Evolutionary conservation across 2,888 invertebrate genomes (phyloP).

Genomic region (Auanema freiburgensis): DNA sequence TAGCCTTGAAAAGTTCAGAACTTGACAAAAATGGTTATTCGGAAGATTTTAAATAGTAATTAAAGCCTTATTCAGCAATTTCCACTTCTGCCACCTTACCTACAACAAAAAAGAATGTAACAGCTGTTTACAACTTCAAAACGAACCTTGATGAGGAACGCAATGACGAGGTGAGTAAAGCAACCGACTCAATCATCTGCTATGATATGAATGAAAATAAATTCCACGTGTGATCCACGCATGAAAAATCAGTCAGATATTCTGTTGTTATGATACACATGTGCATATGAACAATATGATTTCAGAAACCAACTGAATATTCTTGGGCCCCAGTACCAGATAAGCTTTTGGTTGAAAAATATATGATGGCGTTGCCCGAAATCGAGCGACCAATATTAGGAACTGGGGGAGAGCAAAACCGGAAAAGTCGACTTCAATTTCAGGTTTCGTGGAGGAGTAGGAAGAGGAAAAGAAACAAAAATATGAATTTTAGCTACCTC

Average conservation of each 20-base stretch:
- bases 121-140: conserved; percentile 43
- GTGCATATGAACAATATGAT: conserved; percentile 1
- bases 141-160: conserved; percentile 12
- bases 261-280: background rate
- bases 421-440: conserved; percentile 80
- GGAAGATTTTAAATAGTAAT: too few relatives aligned
- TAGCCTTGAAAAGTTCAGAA: too few relatives aligned
- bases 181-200: background rate
- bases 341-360: conserved; percentile 71
- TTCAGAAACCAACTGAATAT: conserved; percentile 41
- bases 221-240: background rate
- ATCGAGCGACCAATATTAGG: conserved; percentile 78
- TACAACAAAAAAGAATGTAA: conserved; percentile 2
- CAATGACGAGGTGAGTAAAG: background rate
- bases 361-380: conserved; percentile 70
- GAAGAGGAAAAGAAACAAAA: too few relatives aligned
- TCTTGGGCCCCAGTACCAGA: conserved; percentile 52
- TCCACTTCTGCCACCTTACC: too few relatives aligned
- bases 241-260: background rate
- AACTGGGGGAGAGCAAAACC: conserved; percentile 77
- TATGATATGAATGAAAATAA: background rate
- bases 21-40: too few relatives aligned
- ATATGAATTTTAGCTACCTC: conserved; percentile 46
- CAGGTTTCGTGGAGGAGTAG: conserved; percentile 70
- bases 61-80: too few relatives aligned